A percentile compares a stretch with the other conserved stretches of the same genome.
Evolutionary conservation across 2,113 vertebrate species (phyloP).

Genomic region (Centrocercus urophasianus): DNA sequence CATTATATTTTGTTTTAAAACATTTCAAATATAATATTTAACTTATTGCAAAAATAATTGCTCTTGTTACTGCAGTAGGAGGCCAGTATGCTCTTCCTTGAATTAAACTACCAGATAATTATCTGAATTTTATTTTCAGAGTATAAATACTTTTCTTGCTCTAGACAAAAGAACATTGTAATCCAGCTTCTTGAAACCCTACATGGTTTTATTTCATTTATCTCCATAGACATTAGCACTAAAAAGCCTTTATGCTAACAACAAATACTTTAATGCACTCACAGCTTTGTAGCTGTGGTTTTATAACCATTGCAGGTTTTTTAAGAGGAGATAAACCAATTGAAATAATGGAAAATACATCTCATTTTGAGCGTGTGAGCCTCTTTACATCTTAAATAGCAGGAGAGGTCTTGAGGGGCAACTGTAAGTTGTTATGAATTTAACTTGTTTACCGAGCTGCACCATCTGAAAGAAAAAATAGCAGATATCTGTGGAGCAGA

Average conservation of each 20-base stretch:
- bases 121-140: slow-evolving; percentile 35
- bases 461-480: not conserved
- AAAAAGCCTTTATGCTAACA: slow-evolving; percentile 25
- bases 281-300: not conserved
- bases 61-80: slow-evolving; percentile 15
- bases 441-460: not conserved
- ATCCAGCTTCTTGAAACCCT: not conserved
- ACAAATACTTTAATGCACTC: not conserved
- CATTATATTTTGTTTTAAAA: slow-evolving; percentile 59
- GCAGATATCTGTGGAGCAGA: not conserved
- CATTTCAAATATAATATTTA: slow-evolving; percentile 60
- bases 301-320: not conserved
- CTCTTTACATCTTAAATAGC: not conserved
- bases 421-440: not conserved
- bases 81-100: slow-evolving; percentile 23
- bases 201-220: slow-evolving; percentile 5
- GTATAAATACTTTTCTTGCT: slow-evolving; percentile 31
- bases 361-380: not conserved
- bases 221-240: not conserved
- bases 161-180: slow-evolving; percentile 18
- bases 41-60: slow-evolving; percentile 43
- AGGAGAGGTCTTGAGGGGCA: not conserved
- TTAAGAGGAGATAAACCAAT: not conserved
- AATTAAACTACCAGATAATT: slow-evolving; percentile 55
- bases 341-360: not conserved